Evolutionary conservation across 2,888 invertebrate genomes (phyloP), one percentile per base, ranked within the genome.

Genomic region (Melinopterus prodromus): DNA sequence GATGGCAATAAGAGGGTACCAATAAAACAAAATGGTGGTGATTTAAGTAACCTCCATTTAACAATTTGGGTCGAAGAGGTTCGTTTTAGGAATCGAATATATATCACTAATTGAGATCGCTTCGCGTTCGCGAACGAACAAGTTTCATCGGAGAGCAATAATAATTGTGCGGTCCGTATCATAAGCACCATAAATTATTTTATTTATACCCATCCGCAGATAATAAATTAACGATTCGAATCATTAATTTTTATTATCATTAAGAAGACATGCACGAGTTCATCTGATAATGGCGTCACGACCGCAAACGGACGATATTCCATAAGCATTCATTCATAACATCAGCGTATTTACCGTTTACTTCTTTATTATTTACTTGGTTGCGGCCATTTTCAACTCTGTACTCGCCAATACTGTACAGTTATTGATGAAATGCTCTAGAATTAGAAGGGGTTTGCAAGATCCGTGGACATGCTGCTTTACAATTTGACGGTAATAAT

Each of bases 211-310:
- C 7, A 9, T 26, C 71, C 53, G n/a, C 16, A 16, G 38, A 71
- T 38, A 74, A 78, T 78, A 78, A 78, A 78, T 78, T 78, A 78
- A 78, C 38, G 78, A 74, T 72, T 74, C 75, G 74, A 78, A 35
- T 69, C 78, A 78, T 78, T 78, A 78, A 71, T 78, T 78, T 78
- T 78, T 78, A 74, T 78, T 78, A 78, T 78, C 78, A 37, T 74
- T 35, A 75, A 37, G 74, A 75, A 69, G 70, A 78, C 75, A 78
- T 53, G 78, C 78, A 78, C 74, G 78, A 78, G 74, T 78, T 78
- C n/a, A 72, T 78, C 78, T 16, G n/a, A 35, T 53, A 78, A 78
- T 53, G 5, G 2, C 53, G 7, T 53, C 53, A 53, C 36, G 76
- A 35, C 36, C 37, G 76, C 76, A 26, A 36, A 72, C 26, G 16